These are phyloP conservation scores for Eleginops maclovinus DNA, from an alignment of 2,113 vertebrate species.

Conservation along the genomic window DNA sequence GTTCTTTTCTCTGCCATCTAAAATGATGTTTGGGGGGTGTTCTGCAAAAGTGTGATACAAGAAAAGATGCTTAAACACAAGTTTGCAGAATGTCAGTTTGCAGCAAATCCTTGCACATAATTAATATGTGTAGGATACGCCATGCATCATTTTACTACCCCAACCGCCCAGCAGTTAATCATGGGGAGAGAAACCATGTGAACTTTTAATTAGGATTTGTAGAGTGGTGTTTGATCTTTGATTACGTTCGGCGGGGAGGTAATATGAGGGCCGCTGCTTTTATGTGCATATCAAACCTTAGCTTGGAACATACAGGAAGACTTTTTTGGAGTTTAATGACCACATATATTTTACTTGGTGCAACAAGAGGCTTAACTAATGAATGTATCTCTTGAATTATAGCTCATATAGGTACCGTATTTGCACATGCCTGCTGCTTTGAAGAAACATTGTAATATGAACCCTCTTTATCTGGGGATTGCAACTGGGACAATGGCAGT, in stretches of 20 bases:
- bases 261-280: constrained; percentile 24
- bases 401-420: background rate
- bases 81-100: constrained; percentile 41
- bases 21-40: constrained; percentile 8
- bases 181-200: constrained; percentile 44
- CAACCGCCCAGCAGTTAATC: constrained; percentile 54
- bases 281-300: constrained; percentile 11
- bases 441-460: background rate
- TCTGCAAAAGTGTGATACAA: background rate
- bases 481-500: background rate
- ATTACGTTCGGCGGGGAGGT: constrained; percentile 29
- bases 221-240: constrained; percentile 57
- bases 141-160: constrained; percentile 59
- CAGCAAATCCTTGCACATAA: constrained; percentile 41
- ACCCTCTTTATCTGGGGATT: constrained; percentile 3
- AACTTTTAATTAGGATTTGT: constrained; percentile 60
- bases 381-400: constrained; percentile 12
- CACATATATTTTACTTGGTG: background rate
- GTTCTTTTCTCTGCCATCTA: background rate
- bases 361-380: constrained; percentile 5
- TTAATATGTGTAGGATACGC: constrained; percentile 47
- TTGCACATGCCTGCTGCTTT: background rate
- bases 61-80: background rate
- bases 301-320: constrained; percentile 8
- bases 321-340: constrained; percentile 14